Percentiles rank a stretch among this genome's conserved stretches.
These are phyloP conservation scores for Pogona vitticeps DNA, from an alignment of 2,113 vertebrate genomes.

Conservation along the genomic window DNA sequence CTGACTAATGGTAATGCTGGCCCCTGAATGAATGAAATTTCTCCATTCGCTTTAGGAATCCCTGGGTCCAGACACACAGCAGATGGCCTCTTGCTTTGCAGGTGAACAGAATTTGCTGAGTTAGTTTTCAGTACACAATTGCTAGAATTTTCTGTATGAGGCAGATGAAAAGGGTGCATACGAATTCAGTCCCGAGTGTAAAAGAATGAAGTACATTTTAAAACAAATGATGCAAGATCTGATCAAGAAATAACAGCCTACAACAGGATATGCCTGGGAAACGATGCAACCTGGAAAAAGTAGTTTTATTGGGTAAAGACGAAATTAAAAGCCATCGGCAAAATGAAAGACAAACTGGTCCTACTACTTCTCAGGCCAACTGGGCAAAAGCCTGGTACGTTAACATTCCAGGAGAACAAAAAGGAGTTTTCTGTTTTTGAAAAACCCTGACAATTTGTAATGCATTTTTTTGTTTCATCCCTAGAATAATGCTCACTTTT, in stretches of 20 bases:
- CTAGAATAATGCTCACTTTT: neutral
- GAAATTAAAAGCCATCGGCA: conserved; percentile 43
- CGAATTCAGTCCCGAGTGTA: neutral
- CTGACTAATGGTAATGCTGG: neutral
- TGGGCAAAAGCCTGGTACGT: conserved; percentile 12
- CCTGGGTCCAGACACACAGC: neutral
- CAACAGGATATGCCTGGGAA: conserved; percentile 37
- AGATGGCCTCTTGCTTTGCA: neutral
- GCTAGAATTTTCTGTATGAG: neutral
- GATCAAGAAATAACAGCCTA: neutral
- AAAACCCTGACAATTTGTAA: neutral
- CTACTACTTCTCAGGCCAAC: conserved; percentile 43
- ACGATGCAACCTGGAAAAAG: neutral
- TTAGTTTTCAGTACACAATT: neutral
- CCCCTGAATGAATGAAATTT: neutral
- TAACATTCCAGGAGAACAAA: conserved; percentile 1
- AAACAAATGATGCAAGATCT: neutral
- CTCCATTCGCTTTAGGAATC: neutral
- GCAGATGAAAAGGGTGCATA: neutral
- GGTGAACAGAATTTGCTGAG: neutral
- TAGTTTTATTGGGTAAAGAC: conserved; percentile 21
- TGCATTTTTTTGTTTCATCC: neutral
- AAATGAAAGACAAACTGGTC: conserved; percentile 46
- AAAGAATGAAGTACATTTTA: neutral
- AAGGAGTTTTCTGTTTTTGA: conserved; percentile 36